Conservation (phyloP, 2,797 vertebrate genomes). For the Yasuhikotakia modesta region DNA sequence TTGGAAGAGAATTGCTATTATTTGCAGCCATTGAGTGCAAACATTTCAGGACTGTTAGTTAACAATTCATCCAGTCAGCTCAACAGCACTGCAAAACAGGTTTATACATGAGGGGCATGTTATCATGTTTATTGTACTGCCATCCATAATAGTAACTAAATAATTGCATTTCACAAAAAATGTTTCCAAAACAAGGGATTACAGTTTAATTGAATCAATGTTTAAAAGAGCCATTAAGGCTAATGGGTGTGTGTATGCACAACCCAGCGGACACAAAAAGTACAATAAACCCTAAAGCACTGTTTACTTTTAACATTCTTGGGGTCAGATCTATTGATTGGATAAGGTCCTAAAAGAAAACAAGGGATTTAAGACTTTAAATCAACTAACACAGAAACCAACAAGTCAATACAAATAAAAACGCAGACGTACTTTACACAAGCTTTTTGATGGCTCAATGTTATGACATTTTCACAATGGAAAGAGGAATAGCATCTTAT, state of each 20-base stretch:
- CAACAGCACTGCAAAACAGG: background rate
- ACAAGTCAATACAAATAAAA: background rate
- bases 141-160: background rate
- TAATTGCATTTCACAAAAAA: background rate
- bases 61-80: background rate
- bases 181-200: background rate
- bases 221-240: background rate
- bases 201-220: background rate
- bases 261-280: conserved; percentile 1
- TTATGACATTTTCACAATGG: conserved; percentile 1
- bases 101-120: background rate
- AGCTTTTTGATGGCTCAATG: background rate
- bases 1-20: conserved; percentile 18
- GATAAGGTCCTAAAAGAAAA: background rate
- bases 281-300: background rate
- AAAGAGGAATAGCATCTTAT: conserved; percentile 14
- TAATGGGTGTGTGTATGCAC: background rate
- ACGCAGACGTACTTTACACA: background rate
- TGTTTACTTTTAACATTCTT: background rate
- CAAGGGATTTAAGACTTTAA: background rate
- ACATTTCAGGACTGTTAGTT: background rate
- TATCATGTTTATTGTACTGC: background rate
- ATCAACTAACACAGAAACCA: background rate
- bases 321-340: conserved; percentile 4
- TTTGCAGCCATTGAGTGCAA: background rate